phyloP scores from a whole-genome alignment of 2,888 invertebrate species.

The Cheilosia urbana region DNA sequence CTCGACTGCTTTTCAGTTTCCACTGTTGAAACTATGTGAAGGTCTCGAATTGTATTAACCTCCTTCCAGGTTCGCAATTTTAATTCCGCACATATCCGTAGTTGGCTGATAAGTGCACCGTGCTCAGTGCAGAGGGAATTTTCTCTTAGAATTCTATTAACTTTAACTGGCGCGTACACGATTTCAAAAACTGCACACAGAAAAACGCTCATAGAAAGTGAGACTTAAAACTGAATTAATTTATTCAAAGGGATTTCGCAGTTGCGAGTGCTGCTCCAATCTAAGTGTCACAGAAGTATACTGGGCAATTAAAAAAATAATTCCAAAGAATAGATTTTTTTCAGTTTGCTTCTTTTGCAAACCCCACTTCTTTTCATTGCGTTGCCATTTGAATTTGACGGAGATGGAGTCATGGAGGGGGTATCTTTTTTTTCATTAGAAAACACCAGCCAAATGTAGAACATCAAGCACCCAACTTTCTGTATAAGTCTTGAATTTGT shows the following conservation, averaged over 20 bases:
- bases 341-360: not conserved
- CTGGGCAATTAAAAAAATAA: constrained; percentile 16
- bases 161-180: constrained; percentile 37
- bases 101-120: constrained; percentile 18
- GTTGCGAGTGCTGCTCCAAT: constrained; percentile 2
- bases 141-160: constrained; percentile 57
- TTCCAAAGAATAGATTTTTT: not conserved
- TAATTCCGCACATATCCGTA: constrained; percentile 24
- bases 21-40: constrained; percentile 77
- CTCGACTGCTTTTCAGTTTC: constrained; percentile 8
- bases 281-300: constrained; percentile 34
- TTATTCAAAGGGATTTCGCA: constrained; percentile 30
- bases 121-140: constrained; percentile 9
- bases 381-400: constrained; percentile 17
- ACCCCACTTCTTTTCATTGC: not conserved
- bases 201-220: constrained; percentile 48
- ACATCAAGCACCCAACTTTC: not conserved
- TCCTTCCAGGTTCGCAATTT: constrained; percentile 75
- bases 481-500: not conserved
- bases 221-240: constrained; percentile 57
- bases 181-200: not conserved
- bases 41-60: constrained; percentile 82
- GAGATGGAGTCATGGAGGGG: constrained; percentile 2
- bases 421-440: not conserved
- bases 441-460: not conserved